Conservation (phyloP, 2,113 vertebrate genomes). For the Cyprinus carpio region DNA sequence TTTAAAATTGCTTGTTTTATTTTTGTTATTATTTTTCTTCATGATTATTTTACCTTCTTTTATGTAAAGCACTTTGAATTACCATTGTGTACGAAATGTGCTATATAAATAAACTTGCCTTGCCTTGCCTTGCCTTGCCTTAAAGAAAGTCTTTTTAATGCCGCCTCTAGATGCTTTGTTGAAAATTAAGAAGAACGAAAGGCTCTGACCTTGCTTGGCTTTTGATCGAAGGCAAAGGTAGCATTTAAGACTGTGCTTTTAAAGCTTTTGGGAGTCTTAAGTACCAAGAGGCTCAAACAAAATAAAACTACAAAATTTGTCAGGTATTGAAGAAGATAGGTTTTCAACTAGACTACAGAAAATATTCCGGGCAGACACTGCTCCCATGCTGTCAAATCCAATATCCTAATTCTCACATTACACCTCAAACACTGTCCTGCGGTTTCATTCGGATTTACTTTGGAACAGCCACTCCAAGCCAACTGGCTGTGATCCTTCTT, state of each 20-base stretch:
- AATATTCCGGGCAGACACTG: conserved; percentile 5
- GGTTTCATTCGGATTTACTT: conserved; percentile 30
- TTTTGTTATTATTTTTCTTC: too few species aligned
- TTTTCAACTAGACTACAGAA: background rate
- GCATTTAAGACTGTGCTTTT: background rate
- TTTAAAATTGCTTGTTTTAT: too few species aligned
- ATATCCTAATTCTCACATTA: conserved; percentile 32
- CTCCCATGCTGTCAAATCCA: conserved; percentile 37
- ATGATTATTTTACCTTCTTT: too few species aligned
- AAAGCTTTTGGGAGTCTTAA: background rate
- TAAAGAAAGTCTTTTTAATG: background rate
- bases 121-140: too few species aligned
- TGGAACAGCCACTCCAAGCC: conserved; percentile 35
- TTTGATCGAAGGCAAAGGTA: conserved; percentile 13
- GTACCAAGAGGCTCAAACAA: background rate
- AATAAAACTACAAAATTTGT: background rate
- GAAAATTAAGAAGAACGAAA: conserved; percentile 7
- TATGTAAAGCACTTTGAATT: too few species aligned
- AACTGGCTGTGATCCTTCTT: conserved; percentile 41
- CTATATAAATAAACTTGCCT: too few species aligned
- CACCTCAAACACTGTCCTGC: conserved; percentile 22
- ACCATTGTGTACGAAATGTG: too few species aligned
- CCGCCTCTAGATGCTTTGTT: background rate
- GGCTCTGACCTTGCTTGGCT: background rate
- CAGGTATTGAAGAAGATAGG: background rate